Evolutionary conservation across 2,888 invertebrate genomes (phyloP).

Genomic region (Drosophila meridionalis): DNA sequence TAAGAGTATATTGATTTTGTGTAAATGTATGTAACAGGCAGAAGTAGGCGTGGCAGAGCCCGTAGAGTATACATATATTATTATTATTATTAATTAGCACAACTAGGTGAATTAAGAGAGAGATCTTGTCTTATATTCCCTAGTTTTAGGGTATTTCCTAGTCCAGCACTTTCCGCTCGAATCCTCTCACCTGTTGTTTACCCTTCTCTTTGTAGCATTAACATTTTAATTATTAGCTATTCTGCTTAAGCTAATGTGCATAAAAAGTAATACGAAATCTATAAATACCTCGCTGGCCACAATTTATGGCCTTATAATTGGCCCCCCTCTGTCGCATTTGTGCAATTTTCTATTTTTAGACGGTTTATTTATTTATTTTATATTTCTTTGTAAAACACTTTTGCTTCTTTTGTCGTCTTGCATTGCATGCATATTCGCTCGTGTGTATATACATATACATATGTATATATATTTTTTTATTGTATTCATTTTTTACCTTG

Average conservation of each 20-base stretch:
- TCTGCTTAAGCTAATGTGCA: background rate
- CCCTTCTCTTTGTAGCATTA: no score
- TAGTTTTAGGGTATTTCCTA: no score
- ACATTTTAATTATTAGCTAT: slow-evolving; percentile 13
- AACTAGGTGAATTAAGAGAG: no score
- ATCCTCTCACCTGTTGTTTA: no score
- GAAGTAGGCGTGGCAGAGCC: no score
- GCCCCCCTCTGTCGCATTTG: slow-evolving; percentile 19
- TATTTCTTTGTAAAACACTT: slow-evolving; percentile 19
- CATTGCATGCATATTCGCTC: slow-evolving; percentile 19
- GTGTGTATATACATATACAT: no score
- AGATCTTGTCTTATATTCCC: no score
- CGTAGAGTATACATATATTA: no score
- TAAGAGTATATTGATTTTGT: no score
- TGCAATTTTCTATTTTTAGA: slow-evolving; percentile 54
- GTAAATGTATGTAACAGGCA: no score
- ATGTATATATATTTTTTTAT: background rate
- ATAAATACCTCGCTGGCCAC: slow-evolving; percentile 22
- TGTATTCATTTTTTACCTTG: slow-evolving; percentile 33
- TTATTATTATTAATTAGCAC: no score
- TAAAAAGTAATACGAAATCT: slow-evolving; percentile 1
- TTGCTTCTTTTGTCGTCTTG: background rate
- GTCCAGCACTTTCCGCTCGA: no score
- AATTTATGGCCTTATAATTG: slow-evolving; percentile 57
- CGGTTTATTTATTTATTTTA: slow-evolving; percentile 12